Evolutionary conservation across 2,888 invertebrate genomes (phyloP), one percentile per base, ranked within the genome.

Genomic region (Ectropis crepuscularia): DNA sequence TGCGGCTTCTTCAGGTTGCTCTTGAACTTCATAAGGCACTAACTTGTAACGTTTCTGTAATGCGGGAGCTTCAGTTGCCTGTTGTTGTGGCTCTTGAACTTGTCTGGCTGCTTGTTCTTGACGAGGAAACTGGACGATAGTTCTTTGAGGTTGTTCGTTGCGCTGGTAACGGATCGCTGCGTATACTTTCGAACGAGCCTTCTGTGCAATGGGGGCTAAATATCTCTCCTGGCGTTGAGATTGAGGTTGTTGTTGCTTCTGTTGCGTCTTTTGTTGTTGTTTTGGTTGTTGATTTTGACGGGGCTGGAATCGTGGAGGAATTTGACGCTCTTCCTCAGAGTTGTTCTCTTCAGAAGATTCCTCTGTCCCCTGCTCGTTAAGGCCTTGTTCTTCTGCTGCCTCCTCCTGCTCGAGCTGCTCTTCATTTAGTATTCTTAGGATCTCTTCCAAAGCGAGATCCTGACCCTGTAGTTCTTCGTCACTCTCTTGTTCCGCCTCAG

Each of bases 121-220:
- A 37, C 63, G 68, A 9, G 66, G 48, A 16, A 68, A 46, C 43
- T 63, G 61, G n/a, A 70, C 60, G 60, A 71, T 74, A 12, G 70
- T 38, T 51, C 59, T 66, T 12, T 74, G 73, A 8, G 62, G 41
- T 43, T 75, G 74, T 37, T 73, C 75, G 51, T 67, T 70, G 5
- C 74, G 57, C 48, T 75, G 66, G 12, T 73, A 77, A 11, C 75
- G 77, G 42, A 77, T 71, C 48, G 72, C 71, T 2, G 67, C 55
- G 42, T 65, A 68, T 0, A 54, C 57, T 57, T 28, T 65, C 5
- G 69, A 59, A 41, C 67, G 61, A 47, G 67, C 63, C 61, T 77
- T 75, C 50, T 66, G 63, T 37, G 73, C 65, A 16, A 73, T 66
- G 36, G 74, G 68, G 50, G 70, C 64, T 4, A 71, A 39, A 57